phyloP scores from a whole-genome alignment of 2,888 invertebrate species.

The Lathronympha strigana region DNA sequence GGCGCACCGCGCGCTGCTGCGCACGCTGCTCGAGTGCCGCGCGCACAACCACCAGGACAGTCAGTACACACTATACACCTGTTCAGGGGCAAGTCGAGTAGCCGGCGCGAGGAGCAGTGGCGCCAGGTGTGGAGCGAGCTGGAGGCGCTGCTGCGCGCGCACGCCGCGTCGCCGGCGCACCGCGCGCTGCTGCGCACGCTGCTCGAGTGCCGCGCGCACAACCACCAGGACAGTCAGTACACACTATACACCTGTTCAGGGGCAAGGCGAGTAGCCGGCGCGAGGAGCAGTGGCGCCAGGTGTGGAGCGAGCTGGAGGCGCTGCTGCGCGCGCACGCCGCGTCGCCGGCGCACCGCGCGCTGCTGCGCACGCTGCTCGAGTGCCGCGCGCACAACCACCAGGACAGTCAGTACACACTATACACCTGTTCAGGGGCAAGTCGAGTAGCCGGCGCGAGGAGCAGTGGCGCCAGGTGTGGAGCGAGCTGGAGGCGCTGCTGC shows the following conservation, averaged over 20 bases:
- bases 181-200: slow-evolving; percentile 91
- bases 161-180: no score
- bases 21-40: slow-evolving; percentile 93
- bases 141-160: slow-evolving; percentile 84
- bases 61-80: slow-evolving; percentile 44
- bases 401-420: slow-evolving; percentile 56
- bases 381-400: slow-evolving; percentile 81
- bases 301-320: slow-evolving; percentile 95
- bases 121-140: slow-evolving; percentile 76
- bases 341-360: slow-evolving; percentile 90
- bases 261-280: slow-evolving; percentile 82
- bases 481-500: no score
- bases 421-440: no score
- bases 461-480: no score
- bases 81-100: slow-evolving; percentile 73
- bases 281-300: slow-evolving; percentile 95
- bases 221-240: slow-evolving; percentile 31
- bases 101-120: slow-evolving; percentile 57
- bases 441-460: no score
- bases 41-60: slow-evolving; percentile 68
- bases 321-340: slow-evolving; percentile 91
- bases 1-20: slow-evolving; percentile 90
- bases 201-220: slow-evolving; percentile 87
- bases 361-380: slow-evolving; percentile 92
- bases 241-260: slow-evolving; percentile 47